phyloP scores from a whole-genome alignment of 1,140 invertebrate genomes.

The Tetramorium simillimum region DNA sequence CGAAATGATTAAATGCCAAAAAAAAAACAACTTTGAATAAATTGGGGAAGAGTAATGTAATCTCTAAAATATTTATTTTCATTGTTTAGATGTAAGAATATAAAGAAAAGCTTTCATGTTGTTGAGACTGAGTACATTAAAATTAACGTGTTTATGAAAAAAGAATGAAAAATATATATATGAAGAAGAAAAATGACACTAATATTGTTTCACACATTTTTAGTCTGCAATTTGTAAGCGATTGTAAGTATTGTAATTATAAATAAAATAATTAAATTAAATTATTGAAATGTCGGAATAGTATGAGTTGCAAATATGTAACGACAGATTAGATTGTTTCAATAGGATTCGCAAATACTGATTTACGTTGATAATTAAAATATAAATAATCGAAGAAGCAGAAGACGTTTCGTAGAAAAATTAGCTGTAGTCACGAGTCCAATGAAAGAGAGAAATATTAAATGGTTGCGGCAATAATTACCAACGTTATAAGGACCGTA shows the following conservation, averaged over 20 bases:
- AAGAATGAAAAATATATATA: background rate
- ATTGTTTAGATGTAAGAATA: background rate
- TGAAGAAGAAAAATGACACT: background rate
- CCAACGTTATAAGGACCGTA: conserved; percentile 48
- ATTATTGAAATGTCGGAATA: background rate
- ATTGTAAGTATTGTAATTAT: background rate
- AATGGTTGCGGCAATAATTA: conserved; percentile 48
- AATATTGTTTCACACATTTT: background rate
- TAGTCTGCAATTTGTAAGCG: background rate
- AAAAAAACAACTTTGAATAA: background rate
- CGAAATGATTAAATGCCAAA: background rate
- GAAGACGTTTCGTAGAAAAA: conserved; percentile 10
- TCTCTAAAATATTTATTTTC: background rate
- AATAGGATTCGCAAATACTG: background rate
- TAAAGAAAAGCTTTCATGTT: background rate
- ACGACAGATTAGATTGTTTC: background rate
- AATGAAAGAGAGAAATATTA: conserved; percentile 33
- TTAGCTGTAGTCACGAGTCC: conserved; percentile 4
- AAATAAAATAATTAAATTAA: conserved; percentile 5
- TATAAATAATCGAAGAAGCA: background rate
- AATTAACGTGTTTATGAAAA: background rate
- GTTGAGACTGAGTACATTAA: background rate
- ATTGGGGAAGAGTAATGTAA: background rate
- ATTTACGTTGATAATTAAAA: background rate
- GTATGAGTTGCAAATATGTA: background rate